These are phyloP conservation scores for Paracanthobrama guichenoti DNA, from an alignment of 2,113 vertebrate genomes.

Conservation along the genomic window DNA sequence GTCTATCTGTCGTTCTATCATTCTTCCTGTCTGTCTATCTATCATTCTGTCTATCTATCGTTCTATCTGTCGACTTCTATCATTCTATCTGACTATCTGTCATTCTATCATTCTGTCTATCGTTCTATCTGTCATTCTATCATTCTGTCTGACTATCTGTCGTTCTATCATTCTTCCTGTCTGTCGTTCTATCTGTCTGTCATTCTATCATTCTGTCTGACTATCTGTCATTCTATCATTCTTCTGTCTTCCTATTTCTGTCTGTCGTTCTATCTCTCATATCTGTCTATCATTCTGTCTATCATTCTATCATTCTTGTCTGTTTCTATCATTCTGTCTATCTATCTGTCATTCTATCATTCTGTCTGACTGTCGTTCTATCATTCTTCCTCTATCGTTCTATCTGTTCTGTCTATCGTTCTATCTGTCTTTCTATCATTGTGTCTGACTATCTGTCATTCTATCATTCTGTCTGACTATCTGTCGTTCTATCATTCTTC, in stretches of 20 bases:
- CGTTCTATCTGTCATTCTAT: too few species aligned
- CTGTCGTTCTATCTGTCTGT: too few species aligned
- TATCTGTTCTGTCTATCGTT: neutral
- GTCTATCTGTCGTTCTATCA: neutral
- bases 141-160: neutral
- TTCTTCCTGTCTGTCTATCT: neutral
- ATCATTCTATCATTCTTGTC: too few species aligned
- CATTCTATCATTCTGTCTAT: neutral
- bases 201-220: too few species aligned
- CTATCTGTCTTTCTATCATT: neutral
- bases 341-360: too few species aligned
- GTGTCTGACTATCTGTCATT: too few species aligned
- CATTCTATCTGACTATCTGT: neutral
- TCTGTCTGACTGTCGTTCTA: neutral
- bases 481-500: too few species aligned
- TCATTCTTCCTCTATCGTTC: neutral
- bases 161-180: too few species aligned
- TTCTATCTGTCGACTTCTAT: rapidly evolving
- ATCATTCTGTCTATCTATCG: rapidly evolving
- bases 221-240: too few species aligned
- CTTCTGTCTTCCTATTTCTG: conserved; percentile 20
- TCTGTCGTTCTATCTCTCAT: conserved; percentile 19
- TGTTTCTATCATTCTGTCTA: neutral
- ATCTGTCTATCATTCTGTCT: neutral
- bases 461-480: neutral